A percentile compares a stretch with the other conserved stretches of the same genome.
Conservation (phyloP, 2,888 invertebrate genomes). For the Sinelater perroti region DNA sequence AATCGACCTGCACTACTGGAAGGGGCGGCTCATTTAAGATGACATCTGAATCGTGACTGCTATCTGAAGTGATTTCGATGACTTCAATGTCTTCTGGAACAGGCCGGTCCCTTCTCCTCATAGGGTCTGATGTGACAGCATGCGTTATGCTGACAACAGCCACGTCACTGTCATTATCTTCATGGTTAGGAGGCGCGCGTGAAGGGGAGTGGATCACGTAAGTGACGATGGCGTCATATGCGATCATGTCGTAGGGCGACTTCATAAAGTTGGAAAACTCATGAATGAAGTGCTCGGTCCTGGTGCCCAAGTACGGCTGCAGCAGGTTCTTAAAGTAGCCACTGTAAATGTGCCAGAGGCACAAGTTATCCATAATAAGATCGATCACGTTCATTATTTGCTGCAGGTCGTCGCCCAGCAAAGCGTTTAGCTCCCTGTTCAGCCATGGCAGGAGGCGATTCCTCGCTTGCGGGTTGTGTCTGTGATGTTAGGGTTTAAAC, state of each 20-base stretch:
- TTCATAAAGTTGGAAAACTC: slow-evolving; percentile 88
- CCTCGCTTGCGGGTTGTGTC: slow-evolving; percentile 80
- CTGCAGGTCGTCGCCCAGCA: slow-evolving; percentile 72
- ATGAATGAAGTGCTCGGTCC: slow-evolving; percentile 88
- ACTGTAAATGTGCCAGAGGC: slow-evolving; percentile 72
- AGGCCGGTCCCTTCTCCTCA: slow-evolving; percentile 32
- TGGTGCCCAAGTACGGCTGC: slow-evolving; percentile 72
- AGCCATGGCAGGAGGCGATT: slow-evolving; percentile 89
- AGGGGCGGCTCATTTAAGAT: slow-evolving; percentile 48
- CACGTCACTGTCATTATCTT: slow-evolving; percentile 57
- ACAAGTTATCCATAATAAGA: slow-evolving; percentile 75
- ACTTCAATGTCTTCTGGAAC: slow-evolving; percentile 42
- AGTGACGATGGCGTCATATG: slow-evolving; percentile 78
- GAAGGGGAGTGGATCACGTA: slow-evolving; percentile 63
- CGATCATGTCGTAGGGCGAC: slow-evolving; percentile 85
- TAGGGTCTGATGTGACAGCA: slow-evolving; percentile 35
- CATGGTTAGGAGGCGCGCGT: slow-evolving; percentile 47
- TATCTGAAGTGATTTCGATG: slow-evolving; percentile 49
- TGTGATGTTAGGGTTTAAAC: slow-evolving; percentile 53
- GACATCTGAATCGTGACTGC: slow-evolving; percentile 49
- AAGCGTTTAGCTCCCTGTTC: slow-evolving; percentile 82
- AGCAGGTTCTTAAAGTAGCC: slow-evolving; percentile 76
- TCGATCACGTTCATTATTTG: slow-evolving; percentile 72
- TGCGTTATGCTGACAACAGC: slow-evolving; percentile 52
- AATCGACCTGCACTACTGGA: slow-evolving; percentile 44